Percentiles rank a stretch among this genome's conserved stretches.
phyloP scores from a whole-genome alignment of 1,140 invertebrate genomes.

The Paralvinella palmiformis region DNA sequence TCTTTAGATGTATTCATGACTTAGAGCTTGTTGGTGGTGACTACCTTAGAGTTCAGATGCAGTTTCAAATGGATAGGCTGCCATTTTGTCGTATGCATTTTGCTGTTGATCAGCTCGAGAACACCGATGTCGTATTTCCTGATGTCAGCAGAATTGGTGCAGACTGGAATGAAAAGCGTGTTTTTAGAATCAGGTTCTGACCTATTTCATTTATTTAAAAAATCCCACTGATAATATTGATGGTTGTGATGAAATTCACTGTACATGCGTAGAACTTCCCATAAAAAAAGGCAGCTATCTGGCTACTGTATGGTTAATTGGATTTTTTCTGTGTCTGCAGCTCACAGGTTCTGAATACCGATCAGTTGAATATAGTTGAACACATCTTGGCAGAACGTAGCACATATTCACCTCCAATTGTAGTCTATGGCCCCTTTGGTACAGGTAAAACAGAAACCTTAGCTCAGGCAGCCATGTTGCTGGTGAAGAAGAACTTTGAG shows the following conservation, averaged over 20 bases:
- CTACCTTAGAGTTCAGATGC: slow-evolving; percentile 56
- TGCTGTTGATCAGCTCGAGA: slow-evolving; percentile 64
- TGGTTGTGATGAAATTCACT: too few species aligned
- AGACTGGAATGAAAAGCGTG: background rate
- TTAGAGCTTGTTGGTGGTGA: slow-evolving; percentile 26
- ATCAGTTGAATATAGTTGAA: slow-evolving; percentile 72
- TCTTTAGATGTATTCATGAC: slow-evolving; percentile 22
- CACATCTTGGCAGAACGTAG: slow-evolving; percentile 62
- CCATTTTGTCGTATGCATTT: slow-evolving; percentile 82
- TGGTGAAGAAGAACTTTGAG: slow-evolving; percentile 60
- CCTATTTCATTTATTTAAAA: too few species aligned
- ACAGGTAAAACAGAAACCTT: slow-evolving; percentile 85
- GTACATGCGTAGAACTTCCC: too few species aligned
- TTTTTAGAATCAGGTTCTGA: too few species aligned
- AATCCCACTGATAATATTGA: too few species aligned
- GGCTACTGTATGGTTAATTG: too few species aligned
- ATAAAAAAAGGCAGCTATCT: too few species aligned
- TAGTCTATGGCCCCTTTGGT: slow-evolving; percentile 79
- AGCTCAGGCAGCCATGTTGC: slow-evolving; percentile 66
- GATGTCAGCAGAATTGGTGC: slow-evolving; percentile 31
- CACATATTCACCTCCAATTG: slow-evolving; percentile 66
- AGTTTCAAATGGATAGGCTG: slow-evolving; percentile 76
- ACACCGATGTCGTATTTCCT: slow-evolving; percentile 39
- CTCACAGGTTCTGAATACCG: slow-evolving; percentile 59
- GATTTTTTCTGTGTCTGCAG: too few species aligned